Base-by-base conservation (phyloP, 2,797 vertebrate genomes). In the Pampus argenteus region DNA sequence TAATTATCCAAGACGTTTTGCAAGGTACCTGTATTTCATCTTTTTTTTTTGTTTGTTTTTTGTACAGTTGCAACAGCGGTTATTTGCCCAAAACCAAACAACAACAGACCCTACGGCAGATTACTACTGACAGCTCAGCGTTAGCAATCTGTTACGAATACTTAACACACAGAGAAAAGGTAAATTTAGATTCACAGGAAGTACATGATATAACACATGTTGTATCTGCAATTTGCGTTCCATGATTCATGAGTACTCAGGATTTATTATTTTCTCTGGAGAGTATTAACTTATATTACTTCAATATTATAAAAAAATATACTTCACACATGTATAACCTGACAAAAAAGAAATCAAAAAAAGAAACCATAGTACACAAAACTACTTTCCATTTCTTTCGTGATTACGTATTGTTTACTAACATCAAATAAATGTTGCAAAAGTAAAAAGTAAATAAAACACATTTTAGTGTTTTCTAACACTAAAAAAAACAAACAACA, bases 161-260 rank as follows among this genome's bases (percentile, higher is more conserved):
- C 88, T 90, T 78, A 83, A 91, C 86, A 78, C 75, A 90, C 78
- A 93, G 86, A 93, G 84, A 92, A 92, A 94, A 93, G 92, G 93
- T 91, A 91, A 93, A 89, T 90, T 92, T 87, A 74, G 88, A 93
- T 92, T 92, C 91, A 94, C 92, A 94, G 92, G 92, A 94, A 94
- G 92, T 94, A 93, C 92, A 93, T 90, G 88, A 91, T 88, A 89
- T 82, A 91, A 90, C 89, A 93, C 85, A 89, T 87, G 88, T 90
- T 89, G 83, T 85, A 90, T 93, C 91, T 84, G 86, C 83, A 81
- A 79, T 86, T 90, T 87, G 84, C 74, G 26, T 85, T 89, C 83
- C 82, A 86, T 82, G 77, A 88, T 79, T 84, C 60, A 83, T 78
- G 84, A 89, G 84, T 86, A 82, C 83, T 86, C 74, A 85, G 78